Evolutionary conservation across 2,113 vertebrate species (phyloP).

Genomic region (Labeo rohita): DNA sequence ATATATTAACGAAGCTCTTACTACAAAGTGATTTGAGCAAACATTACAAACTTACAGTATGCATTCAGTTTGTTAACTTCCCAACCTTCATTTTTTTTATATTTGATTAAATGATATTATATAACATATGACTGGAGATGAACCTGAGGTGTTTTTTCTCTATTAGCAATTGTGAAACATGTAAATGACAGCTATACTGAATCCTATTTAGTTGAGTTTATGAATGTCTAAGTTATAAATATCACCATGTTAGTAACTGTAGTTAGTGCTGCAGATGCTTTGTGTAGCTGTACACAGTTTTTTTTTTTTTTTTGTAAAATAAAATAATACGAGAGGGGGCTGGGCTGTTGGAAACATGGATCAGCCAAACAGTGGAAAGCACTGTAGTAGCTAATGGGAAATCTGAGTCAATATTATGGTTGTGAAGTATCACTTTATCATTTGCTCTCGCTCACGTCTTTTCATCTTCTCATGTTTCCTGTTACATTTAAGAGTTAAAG

Average conservation of each 20-base stretch:
- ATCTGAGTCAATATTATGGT: slow-evolving; percentile 6
- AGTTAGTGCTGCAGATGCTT: not conserved
- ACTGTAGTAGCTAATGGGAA: slow-evolving; percentile 19
- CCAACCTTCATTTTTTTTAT: no score
- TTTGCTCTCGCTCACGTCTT: slow-evolving; percentile 6
- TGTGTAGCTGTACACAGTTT: not conserved
- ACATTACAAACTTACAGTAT: no score
- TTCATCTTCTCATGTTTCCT: slow-evolving; percentile 23
- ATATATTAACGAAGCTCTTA: no score
- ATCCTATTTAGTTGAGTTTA: no score
- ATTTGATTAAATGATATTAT: no score
- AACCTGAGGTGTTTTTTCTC: no score
- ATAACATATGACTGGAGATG: no score
- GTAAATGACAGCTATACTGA: no score
- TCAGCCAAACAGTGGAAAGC: slow-evolving; percentile 9
- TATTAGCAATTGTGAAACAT: no score
- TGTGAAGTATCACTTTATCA: slow-evolving; percentile 30
- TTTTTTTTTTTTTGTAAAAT: not conserved
- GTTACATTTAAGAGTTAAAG: slow-evolving; percentile 34
- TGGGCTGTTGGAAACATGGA: slow-evolving; percentile 16
- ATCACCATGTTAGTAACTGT: not conserved
- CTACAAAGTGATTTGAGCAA: no score
- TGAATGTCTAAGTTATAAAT: no score
- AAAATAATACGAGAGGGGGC: slow-evolving; percentile 8
- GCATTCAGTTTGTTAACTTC: no score